phyloP scores from a whole-genome alignment of 1,140 invertebrate species.

The Panagrolaimus sp. region DNA sequence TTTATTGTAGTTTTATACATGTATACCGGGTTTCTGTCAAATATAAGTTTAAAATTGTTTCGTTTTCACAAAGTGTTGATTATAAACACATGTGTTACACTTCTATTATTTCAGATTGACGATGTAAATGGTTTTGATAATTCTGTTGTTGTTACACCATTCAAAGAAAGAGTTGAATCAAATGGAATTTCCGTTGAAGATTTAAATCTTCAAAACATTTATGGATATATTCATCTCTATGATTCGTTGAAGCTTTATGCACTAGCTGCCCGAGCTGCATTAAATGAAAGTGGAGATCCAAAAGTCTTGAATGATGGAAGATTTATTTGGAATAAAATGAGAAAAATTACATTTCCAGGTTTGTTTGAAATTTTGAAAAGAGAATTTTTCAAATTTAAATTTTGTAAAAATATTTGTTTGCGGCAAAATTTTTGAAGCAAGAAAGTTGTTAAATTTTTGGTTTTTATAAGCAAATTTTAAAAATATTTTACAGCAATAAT shows the following conservation, averaged over 20 bases:
- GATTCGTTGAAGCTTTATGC: constrained; percentile 48
- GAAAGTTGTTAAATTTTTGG: too few relatives aligned
- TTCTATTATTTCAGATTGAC: constrained; percentile 38
- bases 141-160: constrained; percentile 39
- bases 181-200: constrained; percentile 34
- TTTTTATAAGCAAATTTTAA: too few relatives aligned
- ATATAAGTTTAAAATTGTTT: too few relatives aligned
- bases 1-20: neutral
- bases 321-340: constrained; percentile 49
- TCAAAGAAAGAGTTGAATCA: constrained; percentile 41
- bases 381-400: too few relatives aligned
- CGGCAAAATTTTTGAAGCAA: too few relatives aligned
- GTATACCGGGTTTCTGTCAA: too few relatives aligned
- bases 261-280: constrained; percentile 22
- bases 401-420: too few relatives aligned
- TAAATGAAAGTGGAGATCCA: constrained; percentile 41
- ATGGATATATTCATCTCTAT: constrained; percentile 50
- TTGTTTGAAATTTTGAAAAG: neutral
- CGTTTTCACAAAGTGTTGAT: too few relatives aligned
- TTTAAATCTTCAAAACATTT: constrained; percentile 36
- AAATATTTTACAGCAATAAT: too few relatives aligned
- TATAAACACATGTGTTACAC: too few relatives aligned
- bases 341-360: constrained; percentile 42
- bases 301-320: constrained; percentile 35
- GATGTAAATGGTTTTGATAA: constrained; percentile 53